Conservation (phyloP, 2,797 vertebrate species). For the Ceryle rudis region DNA sequence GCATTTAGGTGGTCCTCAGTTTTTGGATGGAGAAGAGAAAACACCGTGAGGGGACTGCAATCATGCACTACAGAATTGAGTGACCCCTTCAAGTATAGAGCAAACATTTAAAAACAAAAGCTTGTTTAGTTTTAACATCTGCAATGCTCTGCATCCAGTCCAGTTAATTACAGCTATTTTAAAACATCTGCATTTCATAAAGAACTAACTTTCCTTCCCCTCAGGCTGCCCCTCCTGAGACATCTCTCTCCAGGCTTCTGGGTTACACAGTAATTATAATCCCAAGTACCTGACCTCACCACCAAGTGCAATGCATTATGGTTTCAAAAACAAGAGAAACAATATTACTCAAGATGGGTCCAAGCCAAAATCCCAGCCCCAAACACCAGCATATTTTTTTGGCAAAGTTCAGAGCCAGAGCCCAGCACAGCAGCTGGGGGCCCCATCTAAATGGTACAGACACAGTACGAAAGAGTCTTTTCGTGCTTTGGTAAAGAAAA, state of each 20-base stretch:
- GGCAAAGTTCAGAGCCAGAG: neutral
- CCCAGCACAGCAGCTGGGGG: neutral
- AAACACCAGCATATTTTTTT: slow-evolving; percentile 7
- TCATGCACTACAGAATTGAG: neutral
- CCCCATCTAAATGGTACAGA: neutral
- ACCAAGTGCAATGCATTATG: neutral
- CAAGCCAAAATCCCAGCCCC: slow-evolving; percentile 29
- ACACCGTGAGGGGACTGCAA: rapidly evolving
- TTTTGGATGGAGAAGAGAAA: neutral
- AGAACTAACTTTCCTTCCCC: slow-evolving; percentile 43
- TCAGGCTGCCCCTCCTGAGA: slow-evolving; percentile 59
- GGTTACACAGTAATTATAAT: slow-evolving; percentile 48
- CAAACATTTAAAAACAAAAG: slow-evolving; percentile 59
- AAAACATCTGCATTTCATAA: slow-evolving; percentile 77
- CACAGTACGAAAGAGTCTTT: neutral
- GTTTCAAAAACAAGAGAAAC: slow-evolving; percentile 45
- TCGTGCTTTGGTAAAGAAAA: neutral
- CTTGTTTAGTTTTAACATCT: slow-evolving; percentile 55
- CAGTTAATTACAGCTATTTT: slow-evolving; percentile 70
- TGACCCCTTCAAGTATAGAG: slow-evolving; percentile 46
- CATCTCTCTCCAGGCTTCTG: slow-evolving; percentile 56
- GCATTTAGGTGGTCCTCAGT: neutral
- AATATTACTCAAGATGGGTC: slow-evolving; percentile 29
- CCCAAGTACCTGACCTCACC: slow-evolving; percentile 37
- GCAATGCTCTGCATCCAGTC: slow-evolving; percentile 25